Evolutionary conservation across 2,797 vertebrate species (phyloP), one percentile per base, ranked within the genome.

Genomic region (Helostoma temminkii): DNA sequence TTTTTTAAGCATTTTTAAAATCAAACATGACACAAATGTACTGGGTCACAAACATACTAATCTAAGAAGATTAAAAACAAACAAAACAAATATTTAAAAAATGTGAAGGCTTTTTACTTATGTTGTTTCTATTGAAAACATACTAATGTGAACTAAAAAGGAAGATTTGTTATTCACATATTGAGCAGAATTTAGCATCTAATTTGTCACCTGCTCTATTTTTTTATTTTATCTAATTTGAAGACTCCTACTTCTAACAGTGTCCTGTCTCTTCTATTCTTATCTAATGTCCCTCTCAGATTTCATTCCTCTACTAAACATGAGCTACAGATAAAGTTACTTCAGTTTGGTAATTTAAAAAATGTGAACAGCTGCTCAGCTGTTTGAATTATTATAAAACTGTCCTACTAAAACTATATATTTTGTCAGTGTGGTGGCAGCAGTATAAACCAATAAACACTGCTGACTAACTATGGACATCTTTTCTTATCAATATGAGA

Each of bases 141-240:
- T 63, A 32, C 22, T 19, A 22, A 22, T 12, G 12, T 61, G n/a
- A 57, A 43, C 49, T 57, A 48, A 48, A 37, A 56, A 26, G 18
- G n/a, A 55, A 59, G 24, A 54, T 79, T 70, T 80, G 56, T 3
- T 66, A 42, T 70, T 71, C 46, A 65, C 55, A 76, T 72, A 26
- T 30, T 16, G 5, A 58, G 46, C 18, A 68, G 58, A 28, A 41
- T 48, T 67, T 19, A 22, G 9, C 1, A 19, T 14, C 43, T 34
- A 55, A 43, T 53, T 34, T 12, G 0, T 47, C 25, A 52, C 10
- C 0, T 63, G 5, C 36, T 47, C 49, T 39, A 0, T 6, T 39
- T 41, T 41, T n/a, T 41, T 41, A 7, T 39, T 18, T 39, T 14
- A 16, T 3, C 1, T 36, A 12, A 36, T 37, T 14, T 37, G 11